Evolutionary conservation across 2,888 invertebrate species (phyloP), one percentile per base, ranked within the genome.

Genomic region (Apamea crenata): DNA sequence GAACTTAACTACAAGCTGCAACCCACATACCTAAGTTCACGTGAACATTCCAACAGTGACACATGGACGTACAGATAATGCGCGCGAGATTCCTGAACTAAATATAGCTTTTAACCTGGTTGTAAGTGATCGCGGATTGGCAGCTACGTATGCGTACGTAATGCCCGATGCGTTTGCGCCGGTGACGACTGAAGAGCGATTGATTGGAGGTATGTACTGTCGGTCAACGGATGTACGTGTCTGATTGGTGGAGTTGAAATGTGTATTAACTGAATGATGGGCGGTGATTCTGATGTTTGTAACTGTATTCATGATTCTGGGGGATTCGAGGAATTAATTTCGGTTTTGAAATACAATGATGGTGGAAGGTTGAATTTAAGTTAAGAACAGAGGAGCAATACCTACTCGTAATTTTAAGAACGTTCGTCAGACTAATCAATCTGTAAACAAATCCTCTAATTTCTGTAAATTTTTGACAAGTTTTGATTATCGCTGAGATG

Each of bases 41-140:
- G 63, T 75, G 81, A 86, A 65, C 81, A 85, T 87, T 83, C 74
- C 77, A 77, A 1, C 36, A 73, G 29, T 87, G 85, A 87, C 81
- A 83, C 79, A 81, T 47, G 73, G 59, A 78, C 78, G 61, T 81
- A 59, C 78, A 82, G 79, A 87, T 77, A 80, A 81, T 68, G 66
- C 66, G 82, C 74, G 78, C 74, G 61, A 85, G 88, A 90, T 91
- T 90, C 90, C 89, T 66, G 59, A 44, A 78, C 88, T 93, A 93
- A 91, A 90, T 91, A 89, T 93, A 93, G 88, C 74, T 56, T 86
- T 56, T 86, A 89, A 88, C 84, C 86, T 84, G 90, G 83, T 87
- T 87, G 88, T 87, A 82, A 78, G 83, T 80, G 75, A 77, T 78
- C 80, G 67, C 74, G 78, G 90, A 91, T 90, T 89, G 91, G 88